Evolutionary conservation across 2,888 invertebrate genomes (phyloP).

Genomic region (Geophilus truncorum): DNA sequence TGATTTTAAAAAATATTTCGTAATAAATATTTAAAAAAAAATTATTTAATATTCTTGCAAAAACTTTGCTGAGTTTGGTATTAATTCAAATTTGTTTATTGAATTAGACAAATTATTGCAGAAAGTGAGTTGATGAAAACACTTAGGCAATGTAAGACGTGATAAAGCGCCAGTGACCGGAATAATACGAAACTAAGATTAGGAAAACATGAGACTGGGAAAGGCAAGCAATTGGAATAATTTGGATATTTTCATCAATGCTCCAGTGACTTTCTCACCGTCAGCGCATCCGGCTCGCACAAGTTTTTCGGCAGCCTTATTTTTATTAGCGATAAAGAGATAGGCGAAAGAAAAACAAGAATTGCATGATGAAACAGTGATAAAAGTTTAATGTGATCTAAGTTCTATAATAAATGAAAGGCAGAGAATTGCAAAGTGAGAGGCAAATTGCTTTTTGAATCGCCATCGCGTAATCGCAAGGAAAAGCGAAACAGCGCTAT

Average conservation of each 20-base stretch:
- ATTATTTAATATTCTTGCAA: too few relatives aligned
- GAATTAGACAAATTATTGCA: too few relatives aligned
- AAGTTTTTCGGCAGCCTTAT: not conserved
- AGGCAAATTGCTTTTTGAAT: constrained; percentile 15
- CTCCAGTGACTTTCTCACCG: not conserved
- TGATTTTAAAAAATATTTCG: not conserved
- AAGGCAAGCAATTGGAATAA: constrained; percentile 20
- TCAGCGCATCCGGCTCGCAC: not conserved
- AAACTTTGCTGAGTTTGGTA: too few relatives aligned
- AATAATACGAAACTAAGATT: not conserved
- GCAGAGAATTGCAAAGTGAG: not conserved
- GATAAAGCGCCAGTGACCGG: not conserved
- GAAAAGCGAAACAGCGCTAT: constrained; percentile 10
- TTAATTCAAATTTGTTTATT: too few relatives aligned
- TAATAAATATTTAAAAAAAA: not conserved
- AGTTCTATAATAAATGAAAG: not conserved
- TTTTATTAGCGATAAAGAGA: not conserved
- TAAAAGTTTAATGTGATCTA: constrained; percentile 13
- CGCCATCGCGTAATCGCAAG: constrained; percentile 19
- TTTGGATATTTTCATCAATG: constrained; percentile 2
- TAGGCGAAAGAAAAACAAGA: not conserved
- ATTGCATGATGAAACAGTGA: constrained; percentile 5
- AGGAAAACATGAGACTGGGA: not conserved
- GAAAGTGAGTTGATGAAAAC: too few relatives aligned
- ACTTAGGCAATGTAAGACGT: not conserved